Conservation (phyloP, 2,113 vertebrate genomes). For the Aegithalos caudatus region DNA sequence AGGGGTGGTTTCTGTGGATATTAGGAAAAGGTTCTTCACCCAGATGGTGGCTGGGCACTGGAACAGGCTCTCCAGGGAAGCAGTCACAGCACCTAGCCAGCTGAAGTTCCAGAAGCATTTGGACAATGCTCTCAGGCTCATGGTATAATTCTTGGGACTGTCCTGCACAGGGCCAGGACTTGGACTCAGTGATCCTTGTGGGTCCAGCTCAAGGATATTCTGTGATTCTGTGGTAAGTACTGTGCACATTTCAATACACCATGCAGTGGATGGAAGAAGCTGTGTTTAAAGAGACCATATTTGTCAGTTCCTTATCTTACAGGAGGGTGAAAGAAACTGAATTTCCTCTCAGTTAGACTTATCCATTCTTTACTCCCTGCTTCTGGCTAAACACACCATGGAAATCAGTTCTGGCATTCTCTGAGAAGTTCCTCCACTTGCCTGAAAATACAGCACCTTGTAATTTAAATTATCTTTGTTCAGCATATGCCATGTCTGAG, state of each 20-base stretch:
- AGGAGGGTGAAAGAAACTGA: not conserved
- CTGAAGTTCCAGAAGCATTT: not conserved
- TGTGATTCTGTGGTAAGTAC: not conserved
- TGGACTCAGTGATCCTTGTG: not conserved
- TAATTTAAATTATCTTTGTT: slow-evolving; percentile 25
- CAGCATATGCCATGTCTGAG: not conserved
- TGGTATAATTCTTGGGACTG: not conserved
- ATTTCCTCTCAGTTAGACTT: not conserved
- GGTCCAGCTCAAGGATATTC: not conserved
- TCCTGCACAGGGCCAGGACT: not conserved
- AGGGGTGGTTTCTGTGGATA: not conserved
- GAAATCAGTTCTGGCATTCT: slow-evolving; percentile 30
- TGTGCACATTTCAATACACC: not conserved
- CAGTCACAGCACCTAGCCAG: not conserved
- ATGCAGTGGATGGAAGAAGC: not conserved
- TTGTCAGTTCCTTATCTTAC: not conserved
- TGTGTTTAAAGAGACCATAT: not conserved
- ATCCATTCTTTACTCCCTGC: not conserved
- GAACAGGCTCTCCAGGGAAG: not conserved
- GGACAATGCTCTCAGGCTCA: not conserved
- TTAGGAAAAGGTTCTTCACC: not conserved
- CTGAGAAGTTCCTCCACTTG: slow-evolving; percentile 1
- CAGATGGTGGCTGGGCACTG: not conserved
- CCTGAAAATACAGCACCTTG: slow-evolving; percentile 39
- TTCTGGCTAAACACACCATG: not conserved